Evolutionary conservation across 2,797 vertebrate genomes (phyloP).

Genomic region (Xyrichtys novacula): DNA sequence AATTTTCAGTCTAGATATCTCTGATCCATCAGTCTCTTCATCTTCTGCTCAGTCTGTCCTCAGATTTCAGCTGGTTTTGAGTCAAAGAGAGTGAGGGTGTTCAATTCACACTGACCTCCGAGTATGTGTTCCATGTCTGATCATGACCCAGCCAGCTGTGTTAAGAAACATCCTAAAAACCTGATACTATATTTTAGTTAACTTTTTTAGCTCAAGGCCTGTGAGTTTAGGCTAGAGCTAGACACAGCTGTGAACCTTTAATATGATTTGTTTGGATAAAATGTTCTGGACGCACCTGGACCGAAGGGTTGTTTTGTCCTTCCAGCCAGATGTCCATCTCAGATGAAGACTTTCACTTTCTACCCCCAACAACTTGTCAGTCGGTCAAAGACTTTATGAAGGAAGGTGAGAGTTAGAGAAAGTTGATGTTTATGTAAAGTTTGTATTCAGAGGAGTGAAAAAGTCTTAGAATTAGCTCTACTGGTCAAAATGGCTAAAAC

Average conservation of each 20-base stretch:
- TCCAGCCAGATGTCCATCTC: slow-evolving; percentile 42
- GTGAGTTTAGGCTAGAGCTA: not conserved
- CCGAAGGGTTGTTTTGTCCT: slow-evolving; percentile 38
- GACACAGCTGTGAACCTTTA: slow-evolving; percentile 26
- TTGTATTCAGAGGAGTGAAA: not conserved
- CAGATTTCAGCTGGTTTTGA: not conserved
- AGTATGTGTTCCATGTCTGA: not conserved
- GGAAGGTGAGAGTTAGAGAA: not conserved
- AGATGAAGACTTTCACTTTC: slow-evolving; percentile 7
- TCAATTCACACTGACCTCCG: not conserved
- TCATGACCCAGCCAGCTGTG: not conserved
- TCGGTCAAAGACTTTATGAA: not conserved
- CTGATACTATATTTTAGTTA: not conserved
- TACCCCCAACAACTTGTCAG: not conserved
- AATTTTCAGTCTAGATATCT: too few relatives aligned
- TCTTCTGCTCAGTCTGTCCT: not conserved
- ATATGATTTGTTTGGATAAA: slow-evolving; percentile 34
- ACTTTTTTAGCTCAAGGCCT: not conserved
- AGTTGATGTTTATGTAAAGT: not conserved
- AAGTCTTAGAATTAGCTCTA: too few relatives aligned
- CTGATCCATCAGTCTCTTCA: not conserved
- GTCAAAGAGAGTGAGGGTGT: too few relatives aligned
- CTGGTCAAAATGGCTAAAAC: too few relatives aligned
- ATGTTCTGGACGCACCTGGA: slow-evolving; percentile 29
- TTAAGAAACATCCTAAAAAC: not conserved